A percentile compares a stretch with the other conserved stretches of the same genome.
Evolutionary conservation across 2,113 vertebrate species (phyloP).

Genomic region (Oryzias woworae): DNA sequence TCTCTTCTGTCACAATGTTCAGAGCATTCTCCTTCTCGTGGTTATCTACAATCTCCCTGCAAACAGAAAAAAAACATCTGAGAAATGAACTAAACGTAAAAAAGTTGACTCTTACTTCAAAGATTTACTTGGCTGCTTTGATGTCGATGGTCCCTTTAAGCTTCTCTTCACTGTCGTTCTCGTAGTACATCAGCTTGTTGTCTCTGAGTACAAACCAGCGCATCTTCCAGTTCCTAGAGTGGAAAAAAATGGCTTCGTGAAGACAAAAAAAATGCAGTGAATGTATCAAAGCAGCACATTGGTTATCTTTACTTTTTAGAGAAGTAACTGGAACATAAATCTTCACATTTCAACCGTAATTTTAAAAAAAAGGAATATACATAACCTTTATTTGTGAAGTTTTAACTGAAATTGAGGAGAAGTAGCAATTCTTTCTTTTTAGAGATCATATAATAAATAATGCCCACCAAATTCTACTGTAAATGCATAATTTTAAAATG

Average conservation of each 20-base stretch:
- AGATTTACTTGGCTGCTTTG: conserved; percentile 82
- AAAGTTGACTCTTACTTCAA: neutral
- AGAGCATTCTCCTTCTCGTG: conserved; percentile 93
- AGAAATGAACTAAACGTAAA: neutral
- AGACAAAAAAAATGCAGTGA: conserved; percentile 1
- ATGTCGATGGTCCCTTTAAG: conserved; percentile 92
- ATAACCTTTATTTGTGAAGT: neutral
- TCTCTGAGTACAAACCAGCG: conserved; percentile 93
- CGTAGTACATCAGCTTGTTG: conserved; percentile 90
- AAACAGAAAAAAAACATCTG: neutral
- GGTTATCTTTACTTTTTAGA: neutral
- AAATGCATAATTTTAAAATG: neutral
- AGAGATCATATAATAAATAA: neutral
- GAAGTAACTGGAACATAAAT: neutral
- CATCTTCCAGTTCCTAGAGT: conserved; percentile 89
- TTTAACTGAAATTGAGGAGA: neutral
- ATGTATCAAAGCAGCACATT: no score
- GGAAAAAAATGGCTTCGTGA: conserved; percentile 14
- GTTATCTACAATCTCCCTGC: conserved; percentile 91
- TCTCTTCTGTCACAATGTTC: conserved; percentile 89
- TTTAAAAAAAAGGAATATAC: no score
- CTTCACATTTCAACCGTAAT: neutral
- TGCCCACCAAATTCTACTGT: neutral
- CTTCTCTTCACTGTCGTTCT: conserved; percentile 91
- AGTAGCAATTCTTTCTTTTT: conserved; percentile 1